phyloP scores from a whole-genome alignment of 2,888 invertebrate genomes.

The Lochmaea crataegi region DNA sequence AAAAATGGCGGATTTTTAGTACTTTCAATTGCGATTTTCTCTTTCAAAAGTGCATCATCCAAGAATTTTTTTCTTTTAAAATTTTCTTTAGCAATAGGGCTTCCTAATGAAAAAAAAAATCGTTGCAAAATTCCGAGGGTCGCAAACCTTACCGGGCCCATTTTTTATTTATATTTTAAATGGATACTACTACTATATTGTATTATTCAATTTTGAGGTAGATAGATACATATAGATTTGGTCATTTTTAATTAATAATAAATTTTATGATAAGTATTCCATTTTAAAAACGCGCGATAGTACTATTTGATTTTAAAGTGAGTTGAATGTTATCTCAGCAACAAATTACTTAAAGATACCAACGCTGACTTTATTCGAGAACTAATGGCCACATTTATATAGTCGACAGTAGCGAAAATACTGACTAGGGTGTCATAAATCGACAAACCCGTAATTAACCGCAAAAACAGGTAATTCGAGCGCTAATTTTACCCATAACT shows the following conservation, averaged over 20 bases:
- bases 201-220: too few species aligned
- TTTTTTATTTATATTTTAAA: too few species aligned
- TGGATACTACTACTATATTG: too few species aligned
- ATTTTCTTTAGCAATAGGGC: too few species aligned
- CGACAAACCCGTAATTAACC: constrained; percentile 57
- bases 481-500: constrained; percentile 59
- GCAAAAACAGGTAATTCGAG: constrained; percentile 60
- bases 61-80: too few species aligned
- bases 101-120: too few species aligned
- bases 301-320: background rate
- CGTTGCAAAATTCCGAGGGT: too few species aligned
- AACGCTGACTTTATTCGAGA: constrained; percentile 40
- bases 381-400: constrained; percentile 52
- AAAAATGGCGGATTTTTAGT: too few species aligned
- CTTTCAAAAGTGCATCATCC: too few species aligned
- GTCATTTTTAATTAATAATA: background rate
- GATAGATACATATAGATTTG: too few species aligned
- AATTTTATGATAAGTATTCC: background rate
- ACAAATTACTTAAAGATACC: constrained; percentile 35
- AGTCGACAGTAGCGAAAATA: constrained; percentile 50
- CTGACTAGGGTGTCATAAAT: constrained; percentile 56
- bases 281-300: background rate
- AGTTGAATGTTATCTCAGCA: constrained; percentile 26
- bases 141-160: too few species aligned
- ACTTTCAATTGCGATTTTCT: too few species aligned